Base-by-base conservation (phyloP, 2,797 vertebrate genomes). In the Anisognathus igniventris region DNA sequence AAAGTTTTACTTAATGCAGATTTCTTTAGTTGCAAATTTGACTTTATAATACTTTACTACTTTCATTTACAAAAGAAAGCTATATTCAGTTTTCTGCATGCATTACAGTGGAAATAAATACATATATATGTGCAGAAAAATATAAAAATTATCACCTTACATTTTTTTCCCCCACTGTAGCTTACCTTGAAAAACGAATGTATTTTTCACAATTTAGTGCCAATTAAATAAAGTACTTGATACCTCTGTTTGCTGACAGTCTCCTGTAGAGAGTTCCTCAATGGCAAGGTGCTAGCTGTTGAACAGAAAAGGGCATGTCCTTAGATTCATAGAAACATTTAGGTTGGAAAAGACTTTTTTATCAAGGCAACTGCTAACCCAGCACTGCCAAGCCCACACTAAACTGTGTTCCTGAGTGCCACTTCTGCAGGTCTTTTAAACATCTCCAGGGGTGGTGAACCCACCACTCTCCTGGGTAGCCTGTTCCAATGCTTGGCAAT, bases 341-440 rank as follows among this genome's bases (percentile, higher is more conserved):
- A 14, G 10, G 7, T 3, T 71, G 44, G 18, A 77, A 83, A 51
- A 51, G 12, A 24, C 6, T 4, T 39, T 28, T 70, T 25, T 39
- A 39, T 44, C 0, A 0, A 57, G 24, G 25, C 17, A 44, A 2
- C 17, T 37, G 15, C 31, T 57, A 22, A 33, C 12, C 24, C n/a
- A 44, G 30, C 44, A 35, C 50, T 70, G 20, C 14, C 24, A 57
- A 62, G 5, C 31, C 28, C 28, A 37, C 50, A 18, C 9, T 12
- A 50, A 89, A 44, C 6, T 4, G 2, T 7, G 7, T 33, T 12
- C 20, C 10, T 33, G 64, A 39, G 10, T 33, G 64, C 14, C 28
- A 39, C 28, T 27, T 33, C n/a, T 33, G 11, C 14, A 45, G 0
- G 0, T 30, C 28, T 33, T 62, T 57, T 51, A 51, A 57, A 39